Evolutionary conservation across 2,888 invertebrate species (phyloP).

Genomic region (Cerastis rubricosa): DNA sequence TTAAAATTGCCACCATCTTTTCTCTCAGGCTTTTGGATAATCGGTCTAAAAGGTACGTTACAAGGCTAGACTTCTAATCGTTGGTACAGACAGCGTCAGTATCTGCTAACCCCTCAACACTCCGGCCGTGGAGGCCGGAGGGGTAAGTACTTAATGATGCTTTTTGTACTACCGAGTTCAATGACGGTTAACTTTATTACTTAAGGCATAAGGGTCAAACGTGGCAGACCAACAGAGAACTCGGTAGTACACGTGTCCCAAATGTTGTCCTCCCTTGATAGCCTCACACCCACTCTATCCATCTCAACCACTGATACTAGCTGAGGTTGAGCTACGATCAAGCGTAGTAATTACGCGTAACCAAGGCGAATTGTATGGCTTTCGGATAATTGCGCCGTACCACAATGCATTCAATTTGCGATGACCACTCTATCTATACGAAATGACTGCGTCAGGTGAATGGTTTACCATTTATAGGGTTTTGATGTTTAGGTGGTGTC

Average conservation of each 20-base stretch:
- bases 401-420: conserved; percentile 62
- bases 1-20: background rate
- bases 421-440: conserved; percentile 16
- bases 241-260: background rate
- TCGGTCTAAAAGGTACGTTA: background rate
- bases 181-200: too few species aligned
- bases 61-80: too few species aligned
- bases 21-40: background rate
- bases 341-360: conserved; percentile 50
- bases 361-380: conserved; percentile 40
- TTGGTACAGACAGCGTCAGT: too few species aligned
- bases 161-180: too few species aligned
- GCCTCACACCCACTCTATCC: background rate
- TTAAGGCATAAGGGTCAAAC: background rate
- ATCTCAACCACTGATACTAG: background rate
- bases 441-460: conserved; percentile 22
- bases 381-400: conserved; percentile 45
- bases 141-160: too few species aligned
- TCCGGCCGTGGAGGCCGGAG: too few species aligned
- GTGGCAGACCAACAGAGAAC: background rate
- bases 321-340: conserved; percentile 22
- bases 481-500: background rate
- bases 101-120: too few species aligned
- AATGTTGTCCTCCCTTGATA: background rate
- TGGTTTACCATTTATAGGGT: background rate